Evolutionary conservation across 2,888 invertebrate genomes (phyloP).

Genomic region (Oligia strigilis): DNA sequence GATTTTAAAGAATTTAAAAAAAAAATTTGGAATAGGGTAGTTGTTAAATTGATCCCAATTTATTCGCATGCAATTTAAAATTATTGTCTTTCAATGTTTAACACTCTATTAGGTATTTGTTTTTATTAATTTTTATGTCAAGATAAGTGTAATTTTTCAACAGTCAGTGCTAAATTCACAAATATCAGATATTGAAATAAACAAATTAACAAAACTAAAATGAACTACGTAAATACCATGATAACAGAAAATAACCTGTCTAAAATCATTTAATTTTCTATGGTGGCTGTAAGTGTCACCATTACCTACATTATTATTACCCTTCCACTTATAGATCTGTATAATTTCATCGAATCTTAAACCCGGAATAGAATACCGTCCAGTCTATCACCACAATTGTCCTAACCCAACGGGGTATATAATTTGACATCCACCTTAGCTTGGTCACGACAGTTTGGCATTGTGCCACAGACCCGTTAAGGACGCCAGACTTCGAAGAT

Average conservation of each 20-base stretch:
- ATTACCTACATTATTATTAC: not conserved
- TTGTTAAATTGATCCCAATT: not conserved
- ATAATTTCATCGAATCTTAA: conserved; percentile 5
- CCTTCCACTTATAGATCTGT: not conserved
- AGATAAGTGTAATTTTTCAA: not conserved
- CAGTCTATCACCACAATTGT: conserved; percentile 29
- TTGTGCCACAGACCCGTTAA: too few relatives aligned
- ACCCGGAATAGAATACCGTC: not conserved
- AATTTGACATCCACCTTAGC: conserved; percentile 44
- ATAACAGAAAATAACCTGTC: not conserved
- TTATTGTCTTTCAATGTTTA: too few relatives aligned
- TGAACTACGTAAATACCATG: not conserved
- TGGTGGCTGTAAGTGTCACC: too few relatives aligned
- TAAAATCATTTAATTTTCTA: not conserved
- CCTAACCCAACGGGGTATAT: conserved; percentile 24
- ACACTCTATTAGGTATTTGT: not conserved
- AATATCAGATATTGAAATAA: not conserved
- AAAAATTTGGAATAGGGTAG: not conserved
- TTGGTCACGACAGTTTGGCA: conserved; percentile 49
- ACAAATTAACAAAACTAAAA: too few relatives aligned
- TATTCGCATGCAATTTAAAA: not conserved
- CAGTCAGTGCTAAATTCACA: not conserved
- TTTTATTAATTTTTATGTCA: not conserved
- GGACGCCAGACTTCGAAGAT: conserved; percentile 24
- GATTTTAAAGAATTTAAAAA: not conserved